These are phyloP conservation scores for Anser brachyrhynchus DNA, from an alignment of 2,113 vertebrate species.

Conservation along the genomic window DNA sequence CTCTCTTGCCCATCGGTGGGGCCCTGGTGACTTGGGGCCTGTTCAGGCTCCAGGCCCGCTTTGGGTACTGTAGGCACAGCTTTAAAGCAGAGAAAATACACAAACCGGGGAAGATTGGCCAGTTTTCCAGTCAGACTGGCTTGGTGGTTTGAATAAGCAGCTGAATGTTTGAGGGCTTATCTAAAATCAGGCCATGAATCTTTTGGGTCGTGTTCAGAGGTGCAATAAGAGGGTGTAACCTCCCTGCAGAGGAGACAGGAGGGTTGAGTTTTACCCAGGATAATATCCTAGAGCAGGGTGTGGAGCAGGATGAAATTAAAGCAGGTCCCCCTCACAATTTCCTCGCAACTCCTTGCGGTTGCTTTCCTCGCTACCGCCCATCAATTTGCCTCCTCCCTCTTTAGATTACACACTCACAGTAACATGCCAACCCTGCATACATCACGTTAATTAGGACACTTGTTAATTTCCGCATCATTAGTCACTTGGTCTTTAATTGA, in stretches of 20 bases:
- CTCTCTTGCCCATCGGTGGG: neutral
- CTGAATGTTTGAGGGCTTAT: slow-evolving; percentile 11
- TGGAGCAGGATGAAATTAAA: slow-evolving; percentile 21
- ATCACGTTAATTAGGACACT: slow-evolving; percentile 10
- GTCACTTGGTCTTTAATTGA: neutral
- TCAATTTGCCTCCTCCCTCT: slow-evolving; percentile 14
- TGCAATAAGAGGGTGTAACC: slow-evolving; percentile 57
- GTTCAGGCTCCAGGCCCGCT: neutral
- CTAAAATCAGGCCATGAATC: slow-evolving; percentile 23
- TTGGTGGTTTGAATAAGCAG: slow-evolving; percentile 39
- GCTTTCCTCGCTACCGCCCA: slow-evolving; percentile 8
- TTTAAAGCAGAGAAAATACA: neutral
- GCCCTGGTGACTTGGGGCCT: neutral
- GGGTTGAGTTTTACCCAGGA: slow-evolving; percentile 9
- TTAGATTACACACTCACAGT: neutral
- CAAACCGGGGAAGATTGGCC: neutral
- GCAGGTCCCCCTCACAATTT: neutral
- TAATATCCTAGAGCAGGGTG: slow-evolving; percentile 39
- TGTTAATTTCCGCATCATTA: slow-evolving; percentile 18
- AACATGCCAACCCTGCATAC: neutral
- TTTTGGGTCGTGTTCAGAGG: slow-evolving; percentile 39
- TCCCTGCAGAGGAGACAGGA: slow-evolving; percentile 21
- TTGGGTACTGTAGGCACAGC: neutral
- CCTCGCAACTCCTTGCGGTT: neutral
- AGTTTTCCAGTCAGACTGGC: slow-evolving; percentile 47